These are phyloP conservation scores for Eumerus sabulonum DNA, from an alignment of 2,888 invertebrate species.

Conservation along the genomic window DNA sequence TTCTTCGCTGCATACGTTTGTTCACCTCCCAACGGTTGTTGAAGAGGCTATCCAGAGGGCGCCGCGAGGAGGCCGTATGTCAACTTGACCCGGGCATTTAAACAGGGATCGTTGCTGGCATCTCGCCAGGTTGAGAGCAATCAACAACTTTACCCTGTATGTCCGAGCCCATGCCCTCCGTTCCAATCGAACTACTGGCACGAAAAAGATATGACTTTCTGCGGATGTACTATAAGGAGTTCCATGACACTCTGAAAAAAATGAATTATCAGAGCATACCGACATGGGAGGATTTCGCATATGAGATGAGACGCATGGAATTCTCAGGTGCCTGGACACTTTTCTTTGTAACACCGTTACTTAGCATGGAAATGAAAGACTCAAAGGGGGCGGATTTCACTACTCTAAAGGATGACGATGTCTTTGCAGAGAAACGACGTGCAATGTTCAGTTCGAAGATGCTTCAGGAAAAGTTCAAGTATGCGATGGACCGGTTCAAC, in stretches of 20 bases:
- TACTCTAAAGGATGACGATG: neutral
- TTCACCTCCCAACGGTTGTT: too few species aligned
- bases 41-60: too few species aligned
- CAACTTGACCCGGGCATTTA: too few species aligned
- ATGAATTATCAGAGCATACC: slow-evolving; percentile 21
- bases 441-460: slow-evolving; percentile 26
- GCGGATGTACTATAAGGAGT: slow-evolving; percentile 24
- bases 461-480: slow-evolving; percentile 2
- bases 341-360: neutral
- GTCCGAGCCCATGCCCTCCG: too few species aligned
- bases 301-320: slow-evolving; percentile 49
- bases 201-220: slow-evolving; percentile 21
- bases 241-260: slow-evolving; percentile 11
- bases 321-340: slow-evolving; percentile 38
- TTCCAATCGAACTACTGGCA: too few species aligned
- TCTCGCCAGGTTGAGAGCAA: too few species aligned
- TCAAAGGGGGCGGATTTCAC: slow-evolving; percentile 25
- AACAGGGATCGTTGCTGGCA: too few species aligned
- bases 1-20: too few species aligned
- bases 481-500: slow-evolving; percentile 22
- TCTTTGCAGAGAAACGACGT: neutral
- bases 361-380: neutral
- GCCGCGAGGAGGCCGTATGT: too few species aligned
- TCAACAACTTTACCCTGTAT: too few species aligned
- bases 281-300: slow-evolving; percentile 34